Evolutionary conservation across 92 coral and sea anemone genomes (phyloP).

Genomic region (Bergia sp.): DNA sequence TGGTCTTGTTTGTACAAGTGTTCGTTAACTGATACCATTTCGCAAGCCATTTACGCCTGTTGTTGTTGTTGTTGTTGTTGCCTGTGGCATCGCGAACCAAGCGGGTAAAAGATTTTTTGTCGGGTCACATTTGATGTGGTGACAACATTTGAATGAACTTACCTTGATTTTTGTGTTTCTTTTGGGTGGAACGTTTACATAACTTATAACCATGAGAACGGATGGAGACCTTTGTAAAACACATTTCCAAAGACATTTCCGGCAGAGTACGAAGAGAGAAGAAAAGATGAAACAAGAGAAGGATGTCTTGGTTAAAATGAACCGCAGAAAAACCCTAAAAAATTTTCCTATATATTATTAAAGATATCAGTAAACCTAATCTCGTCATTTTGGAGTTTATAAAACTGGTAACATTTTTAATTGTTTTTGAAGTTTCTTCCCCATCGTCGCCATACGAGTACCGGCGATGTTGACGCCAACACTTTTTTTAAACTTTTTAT

Average conservation of each 20-base stretch:
- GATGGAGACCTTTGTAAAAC: neutral
- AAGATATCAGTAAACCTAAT: neutral
- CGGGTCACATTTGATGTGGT: conserved; percentile 1
- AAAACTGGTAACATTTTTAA: neutral
- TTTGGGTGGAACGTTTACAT: conserved; percentile 13
- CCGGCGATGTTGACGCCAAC: neutral
- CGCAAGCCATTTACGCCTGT: conserved; percentile 21
- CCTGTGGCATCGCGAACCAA: conserved; percentile 10
- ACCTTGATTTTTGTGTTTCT: neutral
- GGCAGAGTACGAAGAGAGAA: neutral
- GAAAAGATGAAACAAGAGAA: neutral
- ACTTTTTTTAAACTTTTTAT: too few species aligned
- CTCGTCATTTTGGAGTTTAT: neutral
- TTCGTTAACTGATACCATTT: neutral
- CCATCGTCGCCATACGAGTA: neutral
- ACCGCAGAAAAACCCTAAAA: neutral
- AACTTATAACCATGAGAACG: neutral
- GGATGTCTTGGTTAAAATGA: neutral
- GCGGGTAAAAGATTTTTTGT: neutral
- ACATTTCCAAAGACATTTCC: conserved; percentile 24
- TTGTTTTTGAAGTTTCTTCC: neutral
- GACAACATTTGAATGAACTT: conserved; percentile 15
- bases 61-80: neutral
- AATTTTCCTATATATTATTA: too few species aligned
- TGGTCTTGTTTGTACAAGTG: conserved; percentile 27